These are phyloP conservation scores for Pachyramphus minor DNA, from an alignment of 2,113 vertebrate genomes.

Conservation along the genomic window DNA sequence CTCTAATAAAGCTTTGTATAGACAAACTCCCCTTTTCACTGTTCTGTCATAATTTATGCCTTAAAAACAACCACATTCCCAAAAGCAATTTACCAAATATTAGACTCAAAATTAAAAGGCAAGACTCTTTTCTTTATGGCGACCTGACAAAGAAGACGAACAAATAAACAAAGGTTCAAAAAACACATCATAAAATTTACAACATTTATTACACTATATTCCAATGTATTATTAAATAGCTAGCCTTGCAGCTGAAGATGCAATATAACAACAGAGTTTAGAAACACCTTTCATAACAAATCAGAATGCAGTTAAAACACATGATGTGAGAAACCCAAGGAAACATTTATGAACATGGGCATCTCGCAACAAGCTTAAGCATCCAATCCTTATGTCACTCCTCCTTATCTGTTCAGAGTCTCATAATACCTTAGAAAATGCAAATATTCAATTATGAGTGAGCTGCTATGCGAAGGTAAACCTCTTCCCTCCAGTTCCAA, in stretches of 20 bases:
- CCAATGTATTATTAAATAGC: neutral
- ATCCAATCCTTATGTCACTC: neutral
- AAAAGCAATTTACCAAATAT: neutral
- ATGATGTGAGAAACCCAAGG: neutral
- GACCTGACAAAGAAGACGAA: neutral
- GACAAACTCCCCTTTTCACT: neutral
- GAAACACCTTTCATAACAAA: neutral
- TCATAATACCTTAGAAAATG: neutral
- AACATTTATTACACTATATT: neutral
- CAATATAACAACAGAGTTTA: neutral
- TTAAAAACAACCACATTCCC: neutral
- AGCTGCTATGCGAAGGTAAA: neutral
- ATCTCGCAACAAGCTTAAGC: neutral
- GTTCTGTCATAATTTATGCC: neutral
- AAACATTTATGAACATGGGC: neutral
- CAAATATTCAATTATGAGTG: neutral
- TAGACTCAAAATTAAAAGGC: slow-evolving; percentile 21
- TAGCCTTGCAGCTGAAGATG: neutral
- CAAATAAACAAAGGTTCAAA: neutral
- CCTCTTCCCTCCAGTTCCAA: neutral
- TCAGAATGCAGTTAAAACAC: neutral
- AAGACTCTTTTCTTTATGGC: slow-evolving; percentile 1
- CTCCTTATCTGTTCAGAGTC: neutral
- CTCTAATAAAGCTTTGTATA: neutral
- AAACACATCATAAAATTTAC: neutral